Evolutionary conservation across 2,888 invertebrate genomes (phyloP).

Genomic region (Euplagia quadripunctaria): DNA sequence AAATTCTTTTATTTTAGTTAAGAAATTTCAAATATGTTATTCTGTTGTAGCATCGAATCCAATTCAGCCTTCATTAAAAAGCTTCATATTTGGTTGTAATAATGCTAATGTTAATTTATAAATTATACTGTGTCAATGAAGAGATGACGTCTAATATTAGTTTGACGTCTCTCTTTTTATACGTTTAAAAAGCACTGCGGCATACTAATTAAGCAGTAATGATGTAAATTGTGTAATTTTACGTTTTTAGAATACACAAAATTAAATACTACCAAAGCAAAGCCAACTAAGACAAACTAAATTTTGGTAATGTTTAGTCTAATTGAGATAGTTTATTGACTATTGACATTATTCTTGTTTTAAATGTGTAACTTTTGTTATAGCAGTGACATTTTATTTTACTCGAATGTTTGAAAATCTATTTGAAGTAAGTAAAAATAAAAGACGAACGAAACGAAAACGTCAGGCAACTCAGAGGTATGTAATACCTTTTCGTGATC

Average conservation of each 20-base stretch:
- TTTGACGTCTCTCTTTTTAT: background rate
- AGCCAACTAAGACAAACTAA: background rate
- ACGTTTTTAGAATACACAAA: background rate
- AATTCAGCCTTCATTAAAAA: background rate
- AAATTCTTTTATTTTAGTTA: background rate
- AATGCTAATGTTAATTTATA: background rate
- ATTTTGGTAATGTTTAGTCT: background rate
- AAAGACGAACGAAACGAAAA: too few species aligned
- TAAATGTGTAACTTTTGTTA: too few species aligned
- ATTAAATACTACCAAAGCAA: background rate
- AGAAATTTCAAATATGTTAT: background rate
- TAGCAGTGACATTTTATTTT: too few species aligned
- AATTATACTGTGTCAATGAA: slow-evolving; percentile 1
- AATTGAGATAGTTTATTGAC: background rate
- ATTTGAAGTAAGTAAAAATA: too few species aligned
- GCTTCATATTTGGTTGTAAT: background rate
- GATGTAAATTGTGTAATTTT: background rate
- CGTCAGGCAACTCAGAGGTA: too few species aligned
- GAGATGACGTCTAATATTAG: background rate
- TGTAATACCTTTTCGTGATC: too few species aligned
- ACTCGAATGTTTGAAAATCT: too few species aligned
- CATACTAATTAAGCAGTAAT: background rate
- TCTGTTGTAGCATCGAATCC: background rate
- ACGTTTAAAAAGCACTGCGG: background rate
- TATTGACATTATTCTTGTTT: background rate